These are phyloP conservation scores for Paguma larvata DNA, from an alignment of 2,797 vertebrate genomes.

Conservation along the genomic window DNA sequence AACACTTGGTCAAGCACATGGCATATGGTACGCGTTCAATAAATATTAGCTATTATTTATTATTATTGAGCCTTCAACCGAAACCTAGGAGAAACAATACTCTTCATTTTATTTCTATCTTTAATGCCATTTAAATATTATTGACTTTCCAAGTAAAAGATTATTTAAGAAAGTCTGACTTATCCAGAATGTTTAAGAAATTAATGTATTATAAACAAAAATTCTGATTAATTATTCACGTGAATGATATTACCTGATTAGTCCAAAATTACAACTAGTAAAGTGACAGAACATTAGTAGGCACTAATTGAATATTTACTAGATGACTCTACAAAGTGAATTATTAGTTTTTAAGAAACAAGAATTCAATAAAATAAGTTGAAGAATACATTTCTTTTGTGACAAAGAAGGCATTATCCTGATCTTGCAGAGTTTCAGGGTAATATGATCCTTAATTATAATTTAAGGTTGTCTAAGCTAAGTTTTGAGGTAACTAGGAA, in stretches of 20 bases:
- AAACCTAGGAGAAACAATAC: neutral
- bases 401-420: neutral
- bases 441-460: neutral
- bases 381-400: conserved; percentile 56
- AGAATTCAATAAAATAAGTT: conserved; percentile 35
- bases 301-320: neutral
- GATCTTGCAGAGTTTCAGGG: neutral
- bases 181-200: conserved; percentile 44
- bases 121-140: conserved; percentile 24
- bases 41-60: conserved; percentile 8
- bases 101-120: conserved; percentile 42
- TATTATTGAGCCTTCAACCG: neutral
- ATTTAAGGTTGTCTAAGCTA: neutral
- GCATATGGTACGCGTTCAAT: neutral
- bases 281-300: conserved; percentile 11
- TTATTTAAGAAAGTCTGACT: conserved; percentile 29
- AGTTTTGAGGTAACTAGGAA: conserved; percentile 35
- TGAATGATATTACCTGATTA: neutral
- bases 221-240: conserved; percentile 22
- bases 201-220: neutral
- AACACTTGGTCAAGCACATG: neutral
- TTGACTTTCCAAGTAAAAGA: neutral
- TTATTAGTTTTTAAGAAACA: conserved; percentile 10
- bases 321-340: conserved; percentile 8
- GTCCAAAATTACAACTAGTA: neutral